Evolutionary conservation across 2,113 vertebrate genomes (phyloP), one percentile per base, ranked within the genome.

Genomic region (Sander vitreus): DNA sequence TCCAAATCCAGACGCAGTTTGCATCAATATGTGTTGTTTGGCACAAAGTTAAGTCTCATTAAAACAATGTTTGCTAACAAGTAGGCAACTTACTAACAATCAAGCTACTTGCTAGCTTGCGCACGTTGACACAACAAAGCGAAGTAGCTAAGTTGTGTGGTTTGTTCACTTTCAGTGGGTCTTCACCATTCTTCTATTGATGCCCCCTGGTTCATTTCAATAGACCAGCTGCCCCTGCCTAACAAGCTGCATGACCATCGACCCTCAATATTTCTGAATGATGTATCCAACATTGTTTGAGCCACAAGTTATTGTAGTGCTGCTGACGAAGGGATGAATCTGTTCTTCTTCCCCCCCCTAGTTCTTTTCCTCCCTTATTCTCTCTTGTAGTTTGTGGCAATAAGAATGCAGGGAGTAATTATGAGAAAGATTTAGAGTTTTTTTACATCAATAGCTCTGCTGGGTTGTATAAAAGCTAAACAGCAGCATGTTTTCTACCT

Each of bases 391-490:
- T 84, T 84, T 82, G 66, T n/a, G 73, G 64, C 2, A 47, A 87
- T 89, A 89, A 81, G 76, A 87, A 75, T 54, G 47, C 66, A 76
- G 19, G 30, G 67, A 76, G 66, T 81, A 82, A 90, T 90, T 88
- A 89, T 62, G 63, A 73, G 48, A 59, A 48, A 57, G 67, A 84
- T 78, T 76, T 73, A 48, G 66, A 77, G 73, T 80, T 91, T 90
- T 78, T 90, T 78, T 63, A 88, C 83, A 88, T 90, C 81, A 89
- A 77, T 68, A 57, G 77, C 67, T 84, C 77, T 84, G 80, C 82
- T 66, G 57, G 77, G 73, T 79, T 80, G 81, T 54, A 80, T 76
- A 78, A 87, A 91, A 89, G 82, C 76, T 73, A 67, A 91, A 84
- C 63, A 67, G 65, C 86, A 69, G 59, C 58, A 50, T 90, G 81